Evolutionary conservation across 2,113 vertebrate species (phyloP), one percentile per base, ranked within the genome.

Genomic region (Ascaphus truei): DNA sequence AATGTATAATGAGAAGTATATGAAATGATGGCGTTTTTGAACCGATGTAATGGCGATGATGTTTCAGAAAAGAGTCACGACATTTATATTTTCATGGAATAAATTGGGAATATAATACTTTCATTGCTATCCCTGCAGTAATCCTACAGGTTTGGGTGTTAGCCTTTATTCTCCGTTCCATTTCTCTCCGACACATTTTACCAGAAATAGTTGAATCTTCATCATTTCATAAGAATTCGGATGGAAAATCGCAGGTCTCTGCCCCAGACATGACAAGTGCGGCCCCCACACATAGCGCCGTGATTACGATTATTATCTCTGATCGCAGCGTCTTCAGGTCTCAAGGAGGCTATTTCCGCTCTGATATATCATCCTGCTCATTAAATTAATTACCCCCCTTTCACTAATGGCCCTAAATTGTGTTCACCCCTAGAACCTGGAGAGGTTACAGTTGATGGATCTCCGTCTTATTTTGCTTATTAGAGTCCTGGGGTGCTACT

Each of bases 381-480:
- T 29, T 41, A 16, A 29, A 22, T n/a, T 29, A 66, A 29, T 29
- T 27, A 66, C 25, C 23, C 23, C n/a, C 47, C 15, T 25, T 7
- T 66, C n/a, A 23, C 25, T 56, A 53, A 66, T 56, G 48, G 34
- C 7, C 36, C 45, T 27, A 41, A 41, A 68, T 57, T 68, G 27
- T 23, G 27, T 11, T 61, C 20, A 41, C 29, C 18, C 34, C 23
- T 25, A 26, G 18, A n/a, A 25, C 5, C 26, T 10, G 15, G 7
- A 8, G 15, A 31, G 51, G 26, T 30, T 55, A 55, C 13, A 31
- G 15, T 15, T 27, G n/a, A 31, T 13, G 8, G 16, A 55, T 30
- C 51, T 18, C 2, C 12, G 7, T 55, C 18, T 31, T 16, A n/a
- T 5, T 16, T 55, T 27, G 26, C 7, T 31, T 55, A 13, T n/a